Percentiles rank a stretch among this genome's conserved stretches.
phyloP scores from a whole-genome alignment of 1,140 invertebrate genomes.

The Notospermus geniculatus region DNA sequence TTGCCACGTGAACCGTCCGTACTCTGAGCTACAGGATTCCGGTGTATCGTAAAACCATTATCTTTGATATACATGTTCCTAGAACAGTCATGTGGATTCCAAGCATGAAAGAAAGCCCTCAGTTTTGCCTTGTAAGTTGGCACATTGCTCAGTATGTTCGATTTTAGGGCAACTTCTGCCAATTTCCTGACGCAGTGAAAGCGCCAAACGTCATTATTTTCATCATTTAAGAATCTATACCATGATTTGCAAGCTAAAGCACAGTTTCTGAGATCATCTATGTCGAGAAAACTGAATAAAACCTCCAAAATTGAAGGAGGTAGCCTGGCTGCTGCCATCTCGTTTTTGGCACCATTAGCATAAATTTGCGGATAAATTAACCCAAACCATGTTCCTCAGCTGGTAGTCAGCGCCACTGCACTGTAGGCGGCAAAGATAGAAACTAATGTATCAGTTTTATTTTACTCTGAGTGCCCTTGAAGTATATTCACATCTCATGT shows the following conservation, averaged over 20 bases:
- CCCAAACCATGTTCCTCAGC: too few relatives aligned
- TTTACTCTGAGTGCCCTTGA: too few relatives aligned
- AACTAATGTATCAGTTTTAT: too few relatives aligned
- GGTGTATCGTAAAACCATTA: constrained; percentile 95
- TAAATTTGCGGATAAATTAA: too few relatives aligned
- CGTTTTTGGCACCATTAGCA: too few relatives aligned
- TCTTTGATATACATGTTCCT: constrained; percentile 95
- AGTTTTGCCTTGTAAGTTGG: constrained; percentile 92
- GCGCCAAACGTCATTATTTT: constrained; percentile 95
- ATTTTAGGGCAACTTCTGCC: constrained; percentile 86
- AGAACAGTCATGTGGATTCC: constrained; percentile 96
- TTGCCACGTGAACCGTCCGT: constrained; percentile 95
- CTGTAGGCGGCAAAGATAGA: too few relatives aligned
- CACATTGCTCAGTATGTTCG: constrained; percentile 84
- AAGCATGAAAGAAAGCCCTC: constrained; percentile 90
- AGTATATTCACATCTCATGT: too few relatives aligned
- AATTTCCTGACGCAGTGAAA: constrained; percentile 84
- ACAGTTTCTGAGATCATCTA: constrained; percentile 83
- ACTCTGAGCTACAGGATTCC: constrained; percentile 97
- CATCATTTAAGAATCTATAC: constrained; percentile 86
- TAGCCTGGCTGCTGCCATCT: background rate
- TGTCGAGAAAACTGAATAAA: constrained; percentile 88
- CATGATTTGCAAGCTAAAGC: constrained; percentile 91
- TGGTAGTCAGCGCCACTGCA: too few relatives aligned
- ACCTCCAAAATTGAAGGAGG: constrained; percentile 72